Evolutionary conservation across 1,140 invertebrate species (phyloP).

Genomic region (Macrosteles quadrilineatus): DNA sequence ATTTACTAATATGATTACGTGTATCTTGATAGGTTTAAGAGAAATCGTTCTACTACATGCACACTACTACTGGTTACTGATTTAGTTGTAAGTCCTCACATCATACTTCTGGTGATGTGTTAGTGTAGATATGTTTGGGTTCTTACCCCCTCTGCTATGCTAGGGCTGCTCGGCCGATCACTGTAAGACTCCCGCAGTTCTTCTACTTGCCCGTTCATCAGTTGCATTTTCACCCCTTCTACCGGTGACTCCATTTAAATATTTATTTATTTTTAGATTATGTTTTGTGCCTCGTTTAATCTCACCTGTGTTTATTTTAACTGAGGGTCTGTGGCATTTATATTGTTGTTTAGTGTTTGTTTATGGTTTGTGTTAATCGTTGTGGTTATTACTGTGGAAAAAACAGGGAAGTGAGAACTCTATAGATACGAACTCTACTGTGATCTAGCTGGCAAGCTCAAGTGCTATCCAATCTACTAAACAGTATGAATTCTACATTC

Average conservation of each 20-base stretch:
- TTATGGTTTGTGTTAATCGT: constrained; percentile 14
- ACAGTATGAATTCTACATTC: too few relatives aligned
- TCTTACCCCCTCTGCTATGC: not conserved
- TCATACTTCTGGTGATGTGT: not conserved
- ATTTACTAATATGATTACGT: too few relatives aligned
- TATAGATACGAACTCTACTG: too few relatives aligned
- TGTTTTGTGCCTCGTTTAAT: constrained; percentile 1
- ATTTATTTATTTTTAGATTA: constrained; percentile 13
- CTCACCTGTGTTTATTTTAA: constrained; percentile 2
- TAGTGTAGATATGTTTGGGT: not conserved
- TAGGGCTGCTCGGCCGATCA: not conserved
- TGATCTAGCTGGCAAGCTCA: too few relatives aligned
- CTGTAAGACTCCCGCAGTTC: not conserved
- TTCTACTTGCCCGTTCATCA: constrained; percentile 12
- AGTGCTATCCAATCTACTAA: too few relatives aligned
- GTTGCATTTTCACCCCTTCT: not conserved
- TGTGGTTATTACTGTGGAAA: not conserved
- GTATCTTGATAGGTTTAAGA: too few relatives aligned
- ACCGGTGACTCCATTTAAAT: constrained; percentile 2
- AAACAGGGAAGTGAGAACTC: constrained; percentile 10
- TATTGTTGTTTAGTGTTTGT: constrained; percentile 19
- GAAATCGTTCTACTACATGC: too few relatives aligned
- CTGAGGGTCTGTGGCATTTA: not conserved
- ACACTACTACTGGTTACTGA: too few relatives aligned
- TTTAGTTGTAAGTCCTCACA: constrained; percentile 4